Percentiles rank a stretch among this genome's conserved stretches.
Conservation (phyloP, 2,888 invertebrate species). For the Pterobdella sp. region DNA sequence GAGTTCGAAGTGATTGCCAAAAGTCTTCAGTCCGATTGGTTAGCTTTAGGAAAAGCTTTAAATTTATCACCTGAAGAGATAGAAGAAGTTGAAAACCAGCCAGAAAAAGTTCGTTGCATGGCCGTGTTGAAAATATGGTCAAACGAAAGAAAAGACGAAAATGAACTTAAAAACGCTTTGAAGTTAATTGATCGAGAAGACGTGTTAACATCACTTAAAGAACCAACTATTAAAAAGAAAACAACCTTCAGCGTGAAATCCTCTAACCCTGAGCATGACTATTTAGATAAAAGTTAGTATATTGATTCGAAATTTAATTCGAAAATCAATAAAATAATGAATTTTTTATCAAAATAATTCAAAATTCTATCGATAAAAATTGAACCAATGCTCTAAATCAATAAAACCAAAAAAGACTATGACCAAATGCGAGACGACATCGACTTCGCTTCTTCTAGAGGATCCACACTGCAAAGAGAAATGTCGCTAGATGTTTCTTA, state of each 20-base stretch:
- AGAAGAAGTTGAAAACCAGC: conserved; percentile 67
- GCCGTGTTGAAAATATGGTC: conserved; percentile 89
- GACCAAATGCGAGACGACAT: conserved; percentile 60
- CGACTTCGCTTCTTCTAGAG: conserved; percentile 55
- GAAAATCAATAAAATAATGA: neutral
- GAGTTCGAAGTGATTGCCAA: conserved; percentile 76
- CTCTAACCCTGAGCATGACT: conserved; percentile 11
- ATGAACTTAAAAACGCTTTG: conserved; percentile 54
- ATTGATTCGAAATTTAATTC: neutral
- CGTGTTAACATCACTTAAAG: conserved; percentile 28
- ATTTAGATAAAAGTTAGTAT: conserved; percentile 25
- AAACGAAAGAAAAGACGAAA: conserved; percentile 58
- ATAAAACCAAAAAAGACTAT: conserved; percentile 60
- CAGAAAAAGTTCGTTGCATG: conserved; percentile 79
- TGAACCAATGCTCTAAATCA: too few species aligned
- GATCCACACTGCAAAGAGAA: conserved; percentile 61
- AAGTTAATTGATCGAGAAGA: conserved; percentile 36
- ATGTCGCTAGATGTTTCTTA: conserved; percentile 56
- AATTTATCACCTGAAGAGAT: conserved; percentile 81
- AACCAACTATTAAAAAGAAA: conserved; percentile 16
- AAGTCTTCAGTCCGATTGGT: conserved; percentile 50
- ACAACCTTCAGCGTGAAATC: conserved; percentile 9
- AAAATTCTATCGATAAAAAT: conserved; percentile 50
- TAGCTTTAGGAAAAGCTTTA: conserved; percentile 67
- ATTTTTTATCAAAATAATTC: neutral